phyloP scores from a whole-genome alignment of 2,113 vertebrate species.

The Pandion haliaetus region DNA sequence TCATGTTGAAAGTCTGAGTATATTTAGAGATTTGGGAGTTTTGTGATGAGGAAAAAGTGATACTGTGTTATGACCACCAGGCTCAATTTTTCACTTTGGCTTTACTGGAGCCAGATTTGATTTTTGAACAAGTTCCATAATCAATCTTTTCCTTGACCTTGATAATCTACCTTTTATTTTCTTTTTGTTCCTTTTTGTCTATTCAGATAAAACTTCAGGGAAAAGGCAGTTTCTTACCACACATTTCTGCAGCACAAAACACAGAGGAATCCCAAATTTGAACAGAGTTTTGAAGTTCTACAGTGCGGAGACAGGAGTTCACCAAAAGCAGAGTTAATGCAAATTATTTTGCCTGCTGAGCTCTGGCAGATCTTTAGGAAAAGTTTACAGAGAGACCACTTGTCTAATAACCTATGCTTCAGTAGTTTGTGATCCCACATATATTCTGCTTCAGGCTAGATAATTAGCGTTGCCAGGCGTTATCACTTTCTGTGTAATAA shows the following conservation, averaged over 20 bases:
- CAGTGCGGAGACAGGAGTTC: background rate
- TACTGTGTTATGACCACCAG: background rate
- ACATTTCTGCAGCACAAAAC: background rate
- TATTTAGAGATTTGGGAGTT: background rate
- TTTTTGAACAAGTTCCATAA: background rate
- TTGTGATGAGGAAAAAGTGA: background rate
- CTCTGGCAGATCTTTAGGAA: background rate
- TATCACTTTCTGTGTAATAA: background rate
- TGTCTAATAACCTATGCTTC: background rate
- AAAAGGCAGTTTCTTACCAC: background rate
- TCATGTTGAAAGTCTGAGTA: background rate
- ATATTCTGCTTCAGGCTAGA: background rate
- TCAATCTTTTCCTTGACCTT: background rate
- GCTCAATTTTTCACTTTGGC: background rate
- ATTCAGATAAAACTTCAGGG: background rate
- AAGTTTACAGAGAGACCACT: background rate
- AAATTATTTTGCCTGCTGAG: background rate
- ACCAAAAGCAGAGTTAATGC: background rate
- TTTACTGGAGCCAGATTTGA: background rate
- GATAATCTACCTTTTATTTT: background rate
- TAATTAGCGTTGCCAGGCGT: conserved; percentile 6
- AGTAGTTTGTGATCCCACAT: background rate
- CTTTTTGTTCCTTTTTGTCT: background rate
- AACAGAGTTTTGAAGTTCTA: background rate
- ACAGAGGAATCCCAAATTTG: background rate